phyloP scores from a whole-genome alignment of 2,113 vertebrate genomes.

The Motacilla tschutschensis region DNA sequence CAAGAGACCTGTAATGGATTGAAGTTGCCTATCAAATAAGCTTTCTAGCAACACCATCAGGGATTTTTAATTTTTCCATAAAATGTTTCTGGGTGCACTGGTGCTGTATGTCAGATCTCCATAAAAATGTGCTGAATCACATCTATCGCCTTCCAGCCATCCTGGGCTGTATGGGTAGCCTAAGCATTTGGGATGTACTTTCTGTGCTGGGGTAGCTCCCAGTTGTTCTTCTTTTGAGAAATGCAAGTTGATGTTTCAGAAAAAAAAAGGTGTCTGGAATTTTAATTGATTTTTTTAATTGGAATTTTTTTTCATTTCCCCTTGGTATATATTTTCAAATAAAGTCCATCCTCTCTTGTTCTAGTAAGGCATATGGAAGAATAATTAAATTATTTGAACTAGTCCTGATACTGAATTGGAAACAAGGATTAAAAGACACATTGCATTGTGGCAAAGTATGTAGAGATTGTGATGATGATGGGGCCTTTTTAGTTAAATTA shows the following conservation, averaged over 20 bases:
- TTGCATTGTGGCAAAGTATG: background rate
- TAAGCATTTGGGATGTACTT: background rate
- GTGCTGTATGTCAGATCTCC: background rate
- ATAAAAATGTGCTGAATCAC: background rate
- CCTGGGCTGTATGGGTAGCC: background rate
- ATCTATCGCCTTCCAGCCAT: background rate
- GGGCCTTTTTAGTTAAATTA: background rate
- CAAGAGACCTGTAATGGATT: background rate
- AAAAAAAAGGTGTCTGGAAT: background rate
- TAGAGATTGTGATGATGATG: background rate
- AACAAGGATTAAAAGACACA: background rate
- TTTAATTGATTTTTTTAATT: constrained; percentile 28
- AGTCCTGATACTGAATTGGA: background rate
- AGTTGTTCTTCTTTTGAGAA: background rate
- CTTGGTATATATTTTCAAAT: background rate
- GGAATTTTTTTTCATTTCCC: background rate
- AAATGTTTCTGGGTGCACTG: background rate
- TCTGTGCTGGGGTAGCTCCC: background rate
- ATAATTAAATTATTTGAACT: background rate
- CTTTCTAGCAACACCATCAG: background rate
- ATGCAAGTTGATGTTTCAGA: background rate
- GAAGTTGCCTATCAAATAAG: background rate
- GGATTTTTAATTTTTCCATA: background rate
- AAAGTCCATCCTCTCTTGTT: background rate
- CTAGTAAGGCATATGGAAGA: background rate